A percentile compares a stretch with the other conserved stretches of the same genome.
Evolutionary conservation across 2,113 vertebrate genomes (phyloP).

Genomic region (Varanus salvator): DNA sequence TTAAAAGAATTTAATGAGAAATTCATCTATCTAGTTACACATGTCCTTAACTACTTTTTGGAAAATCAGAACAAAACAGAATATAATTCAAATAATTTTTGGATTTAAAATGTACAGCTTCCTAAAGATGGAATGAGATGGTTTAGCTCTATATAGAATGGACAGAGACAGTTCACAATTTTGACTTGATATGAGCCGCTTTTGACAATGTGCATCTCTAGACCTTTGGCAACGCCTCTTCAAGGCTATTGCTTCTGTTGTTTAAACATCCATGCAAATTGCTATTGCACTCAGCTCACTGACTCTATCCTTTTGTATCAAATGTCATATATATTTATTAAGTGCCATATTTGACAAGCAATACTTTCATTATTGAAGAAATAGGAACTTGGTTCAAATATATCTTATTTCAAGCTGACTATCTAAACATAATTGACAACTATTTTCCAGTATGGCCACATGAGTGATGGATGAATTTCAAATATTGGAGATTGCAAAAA

Average conservation of each 20-base stretch:
- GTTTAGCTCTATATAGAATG: not conserved
- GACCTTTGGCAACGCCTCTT: not conserved
- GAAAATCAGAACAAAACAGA: not conserved
- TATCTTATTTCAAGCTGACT: not conserved
- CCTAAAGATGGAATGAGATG: not conserved
- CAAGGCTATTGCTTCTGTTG: not conserved
- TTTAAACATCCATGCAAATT: not conserved
- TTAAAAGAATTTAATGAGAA: not conserved
- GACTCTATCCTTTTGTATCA: not conserved
- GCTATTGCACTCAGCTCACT: not conserved
- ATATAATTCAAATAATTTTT: not conserved
- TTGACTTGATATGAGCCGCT: not conserved
- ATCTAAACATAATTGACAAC: not conserved
- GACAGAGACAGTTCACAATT: not conserved
- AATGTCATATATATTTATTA: not conserved
- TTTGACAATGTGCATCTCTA: not conserved
- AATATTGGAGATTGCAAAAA: not conserved
- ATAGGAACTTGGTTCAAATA: not conserved
- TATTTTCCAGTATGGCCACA: not conserved
- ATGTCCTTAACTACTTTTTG: accelerated
- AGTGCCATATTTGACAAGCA: not conserved
- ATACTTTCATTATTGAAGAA: not conserved
- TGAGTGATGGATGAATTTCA: not conserved
- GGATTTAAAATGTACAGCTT: not conserved
- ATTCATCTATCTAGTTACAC: accelerated